These are phyloP conservation scores for Holacanthella duospinosa DNA, from an alignment of 2,888 invertebrate genomes.

Conservation along the genomic window DNA sequence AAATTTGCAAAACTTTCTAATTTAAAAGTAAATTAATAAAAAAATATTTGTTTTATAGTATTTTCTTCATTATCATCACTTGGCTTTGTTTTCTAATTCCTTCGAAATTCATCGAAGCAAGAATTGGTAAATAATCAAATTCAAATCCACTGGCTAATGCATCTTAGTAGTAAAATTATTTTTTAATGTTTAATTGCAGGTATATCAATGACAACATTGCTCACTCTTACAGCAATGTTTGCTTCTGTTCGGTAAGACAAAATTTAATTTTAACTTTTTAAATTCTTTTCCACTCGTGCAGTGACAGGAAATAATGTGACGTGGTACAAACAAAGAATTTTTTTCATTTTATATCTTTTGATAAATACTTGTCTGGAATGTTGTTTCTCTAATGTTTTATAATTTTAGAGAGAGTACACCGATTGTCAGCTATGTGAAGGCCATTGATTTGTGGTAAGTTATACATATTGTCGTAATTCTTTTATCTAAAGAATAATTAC, in stretches of 20 bases:
- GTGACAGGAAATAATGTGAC: neutral
- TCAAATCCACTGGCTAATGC: too few species aligned
- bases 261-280: neutral
- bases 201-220: slow-evolving; percentile 32
- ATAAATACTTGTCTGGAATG: too few species aligned
- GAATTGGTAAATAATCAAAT: too few species aligned
- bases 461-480: neutral
- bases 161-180: too few species aligned
- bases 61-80: slow-evolving; percentile 33
- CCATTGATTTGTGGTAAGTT: slow-evolving; percentile 21
- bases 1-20: neutral
- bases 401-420: slow-evolving; percentile 27
- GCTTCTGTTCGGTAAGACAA: slow-evolving; percentile 23
- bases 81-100: slow-evolving; percentile 33
- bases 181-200: too few species aligned
- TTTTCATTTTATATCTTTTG: slow-evolving; percentile 8
- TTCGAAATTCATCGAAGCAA: slow-evolving; percentile 27
- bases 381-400: too few species aligned
- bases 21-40: neutral
- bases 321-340: neutral
- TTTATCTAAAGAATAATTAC: neutral
- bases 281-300: neutral
- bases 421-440: slow-evolving; percentile 27
- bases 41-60: slow-evolving; percentile 6
- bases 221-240: slow-evolving; percentile 34